Conservation (phyloP, 1,140 invertebrate genomes). For the Delia radicum region DNA sequence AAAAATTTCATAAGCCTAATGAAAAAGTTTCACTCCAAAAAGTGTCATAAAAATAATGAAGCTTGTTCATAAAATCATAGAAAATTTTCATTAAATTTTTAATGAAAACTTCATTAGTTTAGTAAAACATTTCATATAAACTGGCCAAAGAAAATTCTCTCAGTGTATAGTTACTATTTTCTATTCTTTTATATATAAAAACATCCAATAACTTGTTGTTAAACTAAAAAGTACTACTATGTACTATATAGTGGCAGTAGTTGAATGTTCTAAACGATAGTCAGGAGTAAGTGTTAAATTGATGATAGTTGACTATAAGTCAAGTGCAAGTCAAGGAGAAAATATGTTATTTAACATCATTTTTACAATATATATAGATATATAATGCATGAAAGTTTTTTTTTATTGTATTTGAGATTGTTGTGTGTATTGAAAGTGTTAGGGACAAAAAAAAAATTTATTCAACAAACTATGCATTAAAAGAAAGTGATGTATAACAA, state of each 20-base stretch:
- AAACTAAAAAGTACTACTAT: neutral
- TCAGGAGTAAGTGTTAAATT: conserved; percentile 9
- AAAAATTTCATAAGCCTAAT: too few relatives aligned
- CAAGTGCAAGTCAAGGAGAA: conserved; percentile 17
- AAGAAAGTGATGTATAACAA: neutral
- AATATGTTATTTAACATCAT: conserved; percentile 7
- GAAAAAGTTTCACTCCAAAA: too few relatives aligned
- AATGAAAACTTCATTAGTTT: too few relatives aligned
- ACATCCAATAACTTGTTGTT: neutral
- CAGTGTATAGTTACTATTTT: neutral
- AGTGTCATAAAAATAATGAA: too few relatives aligned
- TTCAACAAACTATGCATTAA: neutral
- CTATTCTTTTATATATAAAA: neutral
- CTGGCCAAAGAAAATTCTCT: neutral
- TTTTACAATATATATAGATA: too few relatives aligned
- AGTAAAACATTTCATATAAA: neutral
- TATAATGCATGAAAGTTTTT: neutral
- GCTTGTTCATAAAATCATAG: too few relatives aligned
- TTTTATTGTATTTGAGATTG: neutral
- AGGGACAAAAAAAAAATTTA: neutral
- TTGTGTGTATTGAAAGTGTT: too few relatives aligned
- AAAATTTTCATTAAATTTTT: too few relatives aligned
- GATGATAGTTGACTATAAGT: conserved; percentile 22
- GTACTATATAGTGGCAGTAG: neutral
- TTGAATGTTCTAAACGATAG: neutral